Evolutionary conservation across 2,888 invertebrate species (phyloP).

Genomic region (Cerceris ruficornis): DNA sequence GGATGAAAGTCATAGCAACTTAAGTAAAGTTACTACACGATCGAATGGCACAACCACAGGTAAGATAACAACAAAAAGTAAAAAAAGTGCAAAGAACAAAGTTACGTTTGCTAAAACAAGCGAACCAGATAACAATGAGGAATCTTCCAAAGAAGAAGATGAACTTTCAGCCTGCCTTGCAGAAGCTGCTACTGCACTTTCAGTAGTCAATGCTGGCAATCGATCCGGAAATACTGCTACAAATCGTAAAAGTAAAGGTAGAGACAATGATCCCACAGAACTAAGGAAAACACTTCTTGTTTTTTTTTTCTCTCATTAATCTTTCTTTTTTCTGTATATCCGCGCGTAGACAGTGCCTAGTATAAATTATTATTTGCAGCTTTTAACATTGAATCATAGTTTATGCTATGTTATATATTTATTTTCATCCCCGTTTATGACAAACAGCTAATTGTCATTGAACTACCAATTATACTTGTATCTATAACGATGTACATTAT

Average conservation of each 20-base stretch:
- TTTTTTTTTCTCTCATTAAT: conserved; percentile 6
- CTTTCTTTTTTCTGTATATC: conserved; percentile 2
- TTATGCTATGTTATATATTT: too few species aligned
- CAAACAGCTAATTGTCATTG: conserved; percentile 15
- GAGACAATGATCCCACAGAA: conserved; percentile 17
- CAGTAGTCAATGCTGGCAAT: conserved; percentile 66
- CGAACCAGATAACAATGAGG: conserved; percentile 61
- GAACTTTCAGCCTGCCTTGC: conserved; percentile 79
- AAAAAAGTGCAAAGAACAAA: conserved; percentile 72
- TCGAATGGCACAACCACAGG: conserved; percentile 63
- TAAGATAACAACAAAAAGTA: conserved; percentile 71
- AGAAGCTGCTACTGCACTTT: conserved; percentile 78
- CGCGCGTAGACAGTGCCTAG: too few species aligned
- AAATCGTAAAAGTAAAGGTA: conserved; percentile 73
- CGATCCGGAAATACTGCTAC: conserved; percentile 61
- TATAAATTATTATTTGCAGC: too few species aligned
- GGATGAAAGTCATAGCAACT: conserved; percentile 42
- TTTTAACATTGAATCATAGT: too few species aligned
- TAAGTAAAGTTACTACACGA: conserved; percentile 65
- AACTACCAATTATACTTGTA: not conserved
- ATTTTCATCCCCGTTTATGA: not conserved
- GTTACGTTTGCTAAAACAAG: conserved; percentile 65
- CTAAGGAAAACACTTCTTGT: conserved; percentile 2
- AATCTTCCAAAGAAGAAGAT: conserved; percentile 71
- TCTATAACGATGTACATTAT: not conserved